A percentile compares a stretch with the other conserved stretches of the same genome.
Conservation (phyloP, 2,113 vertebrate species). For the Galemys pyrenaicus region DNA sequence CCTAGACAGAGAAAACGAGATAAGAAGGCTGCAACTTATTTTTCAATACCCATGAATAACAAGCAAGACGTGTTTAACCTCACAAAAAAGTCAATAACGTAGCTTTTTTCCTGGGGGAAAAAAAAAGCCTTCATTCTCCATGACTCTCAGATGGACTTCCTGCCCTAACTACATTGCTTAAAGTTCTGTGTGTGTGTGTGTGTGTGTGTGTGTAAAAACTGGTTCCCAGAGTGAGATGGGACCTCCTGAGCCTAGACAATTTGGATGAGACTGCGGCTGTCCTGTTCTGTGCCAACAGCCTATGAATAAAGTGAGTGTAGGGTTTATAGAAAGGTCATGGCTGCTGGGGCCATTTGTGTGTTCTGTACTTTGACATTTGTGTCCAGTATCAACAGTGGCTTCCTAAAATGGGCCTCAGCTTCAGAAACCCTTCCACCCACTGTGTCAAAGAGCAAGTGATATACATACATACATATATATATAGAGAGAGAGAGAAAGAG, state of each 20-base stretch:
- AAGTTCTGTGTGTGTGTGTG: neutral
- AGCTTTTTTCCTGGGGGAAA: neutral
- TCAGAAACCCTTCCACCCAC: neutral
- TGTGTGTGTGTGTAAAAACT: neutral
- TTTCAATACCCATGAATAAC: neutral
- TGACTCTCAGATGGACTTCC: neutral
- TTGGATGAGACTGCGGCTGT: neutral
- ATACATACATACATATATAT: neutral
- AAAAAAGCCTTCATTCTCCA: neutral
- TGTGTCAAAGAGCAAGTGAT: neutral
- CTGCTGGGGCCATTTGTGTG: neutral
- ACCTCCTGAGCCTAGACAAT: fast-evolving
- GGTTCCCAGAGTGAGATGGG: neutral
- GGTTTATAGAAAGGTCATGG: no score
- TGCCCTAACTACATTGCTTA: neutral
- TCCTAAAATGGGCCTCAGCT: neutral
- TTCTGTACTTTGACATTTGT: neutral
- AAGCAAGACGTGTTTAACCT: neutral
- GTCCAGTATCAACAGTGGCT: neutral
- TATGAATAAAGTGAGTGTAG: neutral
- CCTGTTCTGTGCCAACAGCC: neutral
- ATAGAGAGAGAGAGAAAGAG: no score
- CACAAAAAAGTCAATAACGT: neutral
- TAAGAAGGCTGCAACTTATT: neutral
- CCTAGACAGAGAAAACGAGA: neutral